A percentile compares a stretch with the other conserved stretches of the same genome.
These are phyloP conservation scores for Leptosomus discolor DNA, from an alignment of 2,113 vertebrate genomes.

Conservation along the genomic window DNA sequence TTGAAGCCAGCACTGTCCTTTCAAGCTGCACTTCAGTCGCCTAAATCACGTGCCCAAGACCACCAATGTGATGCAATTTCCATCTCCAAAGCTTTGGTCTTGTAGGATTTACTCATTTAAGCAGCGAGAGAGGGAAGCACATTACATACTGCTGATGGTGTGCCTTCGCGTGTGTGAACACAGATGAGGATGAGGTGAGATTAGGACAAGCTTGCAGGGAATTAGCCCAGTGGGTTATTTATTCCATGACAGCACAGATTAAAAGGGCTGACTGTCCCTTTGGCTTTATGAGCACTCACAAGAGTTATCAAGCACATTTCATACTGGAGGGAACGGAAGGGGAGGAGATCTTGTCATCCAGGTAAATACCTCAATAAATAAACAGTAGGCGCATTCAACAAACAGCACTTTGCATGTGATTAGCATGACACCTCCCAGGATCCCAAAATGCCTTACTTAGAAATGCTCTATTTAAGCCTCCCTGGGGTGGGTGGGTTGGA, in stretches of 20 bases:
- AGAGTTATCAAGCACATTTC: constrained; percentile 19
- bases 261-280: constrained; percentile 33
- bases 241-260: constrained; percentile 50
- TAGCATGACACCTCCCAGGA: background rate
- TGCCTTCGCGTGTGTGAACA: background rate
- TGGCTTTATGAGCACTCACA: background rate
- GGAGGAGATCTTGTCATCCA: background rate
- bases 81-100: background rate
- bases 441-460: background rate
- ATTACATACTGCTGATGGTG: background rate
- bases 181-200: constrained; percentile 47
- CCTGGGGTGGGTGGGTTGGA: background rate
- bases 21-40: background rate
- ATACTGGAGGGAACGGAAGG: background rate
- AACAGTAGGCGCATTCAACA: background rate
- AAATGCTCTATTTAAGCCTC: background rate
- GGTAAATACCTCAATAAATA: background rate
- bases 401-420: background rate
- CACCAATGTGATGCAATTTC: background rate
- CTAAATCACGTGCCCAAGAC: background rate
- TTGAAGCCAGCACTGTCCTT: background rate
- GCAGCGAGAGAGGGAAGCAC: background rate
- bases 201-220: constrained; percentile 41
- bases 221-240: constrained; percentile 65
- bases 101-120: constrained; percentile 34